These are phyloP conservation scores for Sebastes iracundus DNA, from an alignment of 2,797 vertebrate species.

Conservation along the genomic window DNA sequence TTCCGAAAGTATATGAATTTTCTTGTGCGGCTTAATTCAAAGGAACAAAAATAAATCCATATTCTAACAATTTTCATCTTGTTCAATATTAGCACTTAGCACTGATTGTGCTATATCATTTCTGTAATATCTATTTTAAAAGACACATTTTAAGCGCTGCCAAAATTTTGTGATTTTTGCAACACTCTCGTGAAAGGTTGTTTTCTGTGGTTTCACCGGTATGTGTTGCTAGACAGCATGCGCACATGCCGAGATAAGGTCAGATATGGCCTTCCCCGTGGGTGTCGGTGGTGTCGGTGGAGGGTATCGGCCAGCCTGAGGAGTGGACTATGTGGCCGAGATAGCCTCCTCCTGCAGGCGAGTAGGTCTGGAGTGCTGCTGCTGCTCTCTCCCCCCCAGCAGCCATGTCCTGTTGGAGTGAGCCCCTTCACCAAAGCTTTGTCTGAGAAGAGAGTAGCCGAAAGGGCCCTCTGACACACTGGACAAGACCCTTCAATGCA, in stretches of 20 bases:
- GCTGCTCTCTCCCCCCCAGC: conserved; percentile 70
- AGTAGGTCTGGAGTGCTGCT: conserved; percentile 73
- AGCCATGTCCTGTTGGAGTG: conserved; percentile 82
- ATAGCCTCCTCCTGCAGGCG: conserved; percentile 79
- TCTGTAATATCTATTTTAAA: conserved; percentile 31
- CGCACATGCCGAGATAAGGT: conserved; percentile 71
- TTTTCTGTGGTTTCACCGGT: conserved; percentile 26
- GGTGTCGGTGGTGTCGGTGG: conserved; percentile 51
- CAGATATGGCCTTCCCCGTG: conserved; percentile 72
- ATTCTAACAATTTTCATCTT: conserved; percentile 10
- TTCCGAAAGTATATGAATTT: conserved; percentile 55
- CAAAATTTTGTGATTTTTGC: conserved; percentile 42
- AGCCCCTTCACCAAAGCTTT: conserved; percentile 82
- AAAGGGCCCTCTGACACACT: conserved; percentile 83
- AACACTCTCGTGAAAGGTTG: conserved; percentile 37
- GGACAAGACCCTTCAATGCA: conserved; percentile 83
- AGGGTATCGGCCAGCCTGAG: conserved; percentile 71
- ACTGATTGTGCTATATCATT: conserved; percentile 7
- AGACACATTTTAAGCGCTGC: conserved; percentile 44
- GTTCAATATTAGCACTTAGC: neutral
- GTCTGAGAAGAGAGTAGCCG: conserved; percentile 82
- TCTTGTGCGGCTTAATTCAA: conserved; percentile 45
- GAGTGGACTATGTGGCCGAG: conserved; percentile 74
- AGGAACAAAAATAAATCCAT: conserved; percentile 40
- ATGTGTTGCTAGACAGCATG: conserved; percentile 62